phyloP scores from a whole-genome alignment of 2,888 invertebrate species.

The Drosophila eohydei region DNA sequence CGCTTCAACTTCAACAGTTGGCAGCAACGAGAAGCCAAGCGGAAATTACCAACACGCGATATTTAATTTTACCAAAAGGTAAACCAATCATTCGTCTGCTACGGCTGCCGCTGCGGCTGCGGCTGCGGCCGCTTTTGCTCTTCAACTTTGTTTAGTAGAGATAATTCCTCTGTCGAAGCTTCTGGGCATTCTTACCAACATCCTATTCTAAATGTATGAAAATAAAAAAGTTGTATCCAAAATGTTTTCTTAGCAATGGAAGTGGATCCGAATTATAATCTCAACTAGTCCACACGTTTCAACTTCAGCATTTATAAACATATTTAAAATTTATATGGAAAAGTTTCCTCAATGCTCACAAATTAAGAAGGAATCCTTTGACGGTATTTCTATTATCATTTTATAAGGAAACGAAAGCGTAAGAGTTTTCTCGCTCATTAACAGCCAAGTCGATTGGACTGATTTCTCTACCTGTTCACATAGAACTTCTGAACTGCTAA shows the following conservation, averaged over 20 bases:
- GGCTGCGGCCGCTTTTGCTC: conserved; percentile 28
- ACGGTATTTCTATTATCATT: background rate
- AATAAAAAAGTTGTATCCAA: background rate
- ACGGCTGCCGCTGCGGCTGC: background rate
- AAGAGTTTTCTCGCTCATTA: background rate
- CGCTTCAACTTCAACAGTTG: conserved; percentile 73
- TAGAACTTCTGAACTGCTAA: no score
- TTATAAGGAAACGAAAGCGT: background rate
- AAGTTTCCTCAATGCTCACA: background rate
- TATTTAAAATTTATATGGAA: background rate
- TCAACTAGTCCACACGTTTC: background rate
- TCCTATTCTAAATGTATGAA: background rate
- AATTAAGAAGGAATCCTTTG: background rate
- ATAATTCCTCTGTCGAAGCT: conserved; percentile 28
- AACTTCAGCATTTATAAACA: background rate
- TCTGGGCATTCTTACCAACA: conserved; percentile 31
- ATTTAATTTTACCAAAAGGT: conserved; percentile 82
- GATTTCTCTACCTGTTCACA: background rate
- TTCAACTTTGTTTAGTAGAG: conserved; percentile 18
- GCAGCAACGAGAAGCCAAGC: conserved; percentile 78
- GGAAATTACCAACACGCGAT: conserved; percentile 83
- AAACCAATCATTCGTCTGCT: conserved; percentile 74
- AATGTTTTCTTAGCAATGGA: background rate
- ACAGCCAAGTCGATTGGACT: background rate
- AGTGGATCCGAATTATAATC: background rate